phyloP scores from a whole-genome alignment of 2,113 vertebrate species.

The Lophura nycthemera region DNA sequence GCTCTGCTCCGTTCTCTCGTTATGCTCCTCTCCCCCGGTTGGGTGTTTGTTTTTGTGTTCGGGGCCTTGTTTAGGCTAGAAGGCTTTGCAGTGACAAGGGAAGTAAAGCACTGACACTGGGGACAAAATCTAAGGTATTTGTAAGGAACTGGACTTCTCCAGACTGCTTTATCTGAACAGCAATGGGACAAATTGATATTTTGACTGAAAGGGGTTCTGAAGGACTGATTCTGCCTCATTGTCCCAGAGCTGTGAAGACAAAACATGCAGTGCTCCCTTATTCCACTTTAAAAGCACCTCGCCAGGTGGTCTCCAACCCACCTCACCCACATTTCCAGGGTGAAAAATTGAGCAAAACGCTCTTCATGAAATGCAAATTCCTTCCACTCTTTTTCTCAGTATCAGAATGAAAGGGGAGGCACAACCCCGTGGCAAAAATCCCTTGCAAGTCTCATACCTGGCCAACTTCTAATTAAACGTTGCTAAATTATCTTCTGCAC shows the following conservation, averaged over 20 bases:
- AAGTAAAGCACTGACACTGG: background rate
- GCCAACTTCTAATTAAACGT: background rate
- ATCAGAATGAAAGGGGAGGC: background rate
- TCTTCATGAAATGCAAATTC: background rate
- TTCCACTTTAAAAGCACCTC: background rate
- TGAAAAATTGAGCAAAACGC: background rate
- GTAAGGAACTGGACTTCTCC: background rate
- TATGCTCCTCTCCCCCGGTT: background rate
- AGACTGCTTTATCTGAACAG: slow-evolving; percentile 33
- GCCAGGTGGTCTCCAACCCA: background rate
- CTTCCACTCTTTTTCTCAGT: background rate
- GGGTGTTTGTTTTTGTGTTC: background rate
- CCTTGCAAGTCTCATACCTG: background rate
- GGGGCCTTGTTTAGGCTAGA: slow-evolving; percentile 47
- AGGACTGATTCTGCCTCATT: background rate
- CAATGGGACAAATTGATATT: slow-evolving; percentile 32
- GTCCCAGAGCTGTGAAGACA: background rate
- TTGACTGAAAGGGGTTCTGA: slow-evolving; percentile 31
- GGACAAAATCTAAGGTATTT: background rate
- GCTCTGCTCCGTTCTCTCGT: background rate
- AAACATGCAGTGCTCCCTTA: background rate
- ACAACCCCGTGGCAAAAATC: background rate
- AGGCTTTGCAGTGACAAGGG: background rate
- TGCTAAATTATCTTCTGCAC: background rate
- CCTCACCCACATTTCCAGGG: background rate